Base-by-base conservation (phyloP, 2,888 invertebrate genomes). In the Drosophila colorata region DNA sequence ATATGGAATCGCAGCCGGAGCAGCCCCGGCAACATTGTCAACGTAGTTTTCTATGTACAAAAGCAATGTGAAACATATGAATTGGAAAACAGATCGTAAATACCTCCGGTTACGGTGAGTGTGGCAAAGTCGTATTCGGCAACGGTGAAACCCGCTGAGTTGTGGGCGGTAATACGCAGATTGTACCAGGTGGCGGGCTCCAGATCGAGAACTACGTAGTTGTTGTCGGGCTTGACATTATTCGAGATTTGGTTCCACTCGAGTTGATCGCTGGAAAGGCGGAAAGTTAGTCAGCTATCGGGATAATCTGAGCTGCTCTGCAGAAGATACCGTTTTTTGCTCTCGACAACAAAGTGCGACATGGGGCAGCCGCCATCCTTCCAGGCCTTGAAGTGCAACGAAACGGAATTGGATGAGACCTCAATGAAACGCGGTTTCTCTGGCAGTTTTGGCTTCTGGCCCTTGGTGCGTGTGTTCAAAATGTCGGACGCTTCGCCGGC, bases 41-140 rank as follows among this genome's bases (percentile, higher is more conserved):
- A 81, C 89, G 90, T 90, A 88, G 88, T 83, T 87, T 78, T 89
- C 70, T 92, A 91, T 92, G 89, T 92, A 91, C 91, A 92, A 92
- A 91, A 92, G 92, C 91, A 91, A 91, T 91, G 80, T 79, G 69
- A 65, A 66, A 43, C 33, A 16, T 66, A 33, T 43, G 40, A 84
- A 89, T 84, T 77, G 86, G 90, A 88, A 84, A 88, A 90, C 91
- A 79, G 87, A 86, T 80, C 64, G 78, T 86, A 93, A 94, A 93
- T 94, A 98, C 98, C 98, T 94, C 98, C 98, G 79, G 97, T 97
- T 78, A 96, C 95, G 31, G 98, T 98, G 33, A 98, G 94, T 2
- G 99, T 99, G 16, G 98, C 98, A 92, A 98, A 98, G 93, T 98
- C 97, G 90, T 98, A 98, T 93, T 98, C 97, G 64, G 98, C 98